phyloP scores from a whole-genome alignment of 2,113 vertebrate genomes.

The Desmodus rotundus region DNA sequence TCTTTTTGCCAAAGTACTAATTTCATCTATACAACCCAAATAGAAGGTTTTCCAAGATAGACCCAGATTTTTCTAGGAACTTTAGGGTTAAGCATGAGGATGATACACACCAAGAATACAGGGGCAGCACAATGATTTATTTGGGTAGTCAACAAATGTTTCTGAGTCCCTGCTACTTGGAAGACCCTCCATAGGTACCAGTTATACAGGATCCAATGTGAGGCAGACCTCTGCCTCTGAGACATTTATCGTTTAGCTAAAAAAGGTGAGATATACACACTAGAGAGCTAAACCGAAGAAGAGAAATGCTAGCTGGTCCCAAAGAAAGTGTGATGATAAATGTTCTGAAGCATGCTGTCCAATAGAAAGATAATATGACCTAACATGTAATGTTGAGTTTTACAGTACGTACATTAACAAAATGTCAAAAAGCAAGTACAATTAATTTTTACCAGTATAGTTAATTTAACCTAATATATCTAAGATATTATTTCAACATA shows the following conservation, averaged over 20 bases:
- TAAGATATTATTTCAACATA: neutral
- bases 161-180: neutral
- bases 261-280: neutral
- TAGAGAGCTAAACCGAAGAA: neutral
- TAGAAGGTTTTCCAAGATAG: neutral
- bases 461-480: neutral
- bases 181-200: neutral
- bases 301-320: neutral
- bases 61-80: neutral
- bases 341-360: neutral
- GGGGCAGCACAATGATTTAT: neutral
- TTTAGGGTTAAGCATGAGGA: neutral
- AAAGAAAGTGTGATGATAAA: neutral
- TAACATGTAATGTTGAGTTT: neutral
- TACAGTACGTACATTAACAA: neutral
- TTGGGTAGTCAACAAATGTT: neutral
- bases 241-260: neutral
- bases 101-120: neutral
- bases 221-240: neutral
- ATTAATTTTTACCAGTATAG: neutral
- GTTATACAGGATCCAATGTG: fast-evolving
- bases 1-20: neutral
- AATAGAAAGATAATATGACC: neutral
- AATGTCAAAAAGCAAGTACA: neutral
- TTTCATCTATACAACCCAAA: neutral